Evolutionary conservation across 2,888 invertebrate species (phyloP).

Genomic region (Pammene aurita): DNA sequence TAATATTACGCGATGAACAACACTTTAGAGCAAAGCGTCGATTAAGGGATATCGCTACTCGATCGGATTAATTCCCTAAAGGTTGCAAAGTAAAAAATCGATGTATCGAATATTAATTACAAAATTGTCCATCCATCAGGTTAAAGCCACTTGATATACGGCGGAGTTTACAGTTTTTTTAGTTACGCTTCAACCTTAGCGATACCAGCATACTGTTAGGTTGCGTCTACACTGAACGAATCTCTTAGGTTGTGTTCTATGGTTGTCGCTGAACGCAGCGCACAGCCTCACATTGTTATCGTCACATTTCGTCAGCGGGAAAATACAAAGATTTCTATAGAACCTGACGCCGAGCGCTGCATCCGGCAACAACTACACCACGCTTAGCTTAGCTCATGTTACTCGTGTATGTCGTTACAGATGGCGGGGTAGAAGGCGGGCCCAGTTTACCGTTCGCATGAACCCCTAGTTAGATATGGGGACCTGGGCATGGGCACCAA

Average conservation of each 20-base stretch:
- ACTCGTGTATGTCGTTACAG: no score
- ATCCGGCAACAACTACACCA: no score
- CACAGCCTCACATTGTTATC: no score
- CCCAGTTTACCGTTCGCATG: no score
- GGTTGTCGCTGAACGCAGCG: no score
- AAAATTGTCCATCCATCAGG: constrained; percentile 40
- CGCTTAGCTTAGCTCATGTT: no score
- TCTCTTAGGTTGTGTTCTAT: background rate
- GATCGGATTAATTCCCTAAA: constrained; percentile 57
- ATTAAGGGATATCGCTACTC: constrained; percentile 59
- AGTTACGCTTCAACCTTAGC: constrained; percentile 2
- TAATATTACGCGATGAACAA: constrained; percentile 36
- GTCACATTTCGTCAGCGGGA: no score
- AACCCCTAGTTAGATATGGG: no score
- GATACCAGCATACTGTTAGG: constrained; percentile 4
- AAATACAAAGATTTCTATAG: no score
- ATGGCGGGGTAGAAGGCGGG: no score
- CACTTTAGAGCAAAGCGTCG: constrained; percentile 50
- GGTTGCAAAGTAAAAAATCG: constrained; percentile 58
- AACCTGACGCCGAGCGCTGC: no score
- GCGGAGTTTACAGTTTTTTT: constrained; percentile 19
- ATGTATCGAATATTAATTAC: constrained; percentile 46
- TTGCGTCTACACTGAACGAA: constrained; percentile 11
- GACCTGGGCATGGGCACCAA: no score
- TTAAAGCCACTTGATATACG: constrained; percentile 32